phyloP scores from a whole-genome alignment of 2,888 invertebrate species.

The Lochmaea crataegi region DNA sequence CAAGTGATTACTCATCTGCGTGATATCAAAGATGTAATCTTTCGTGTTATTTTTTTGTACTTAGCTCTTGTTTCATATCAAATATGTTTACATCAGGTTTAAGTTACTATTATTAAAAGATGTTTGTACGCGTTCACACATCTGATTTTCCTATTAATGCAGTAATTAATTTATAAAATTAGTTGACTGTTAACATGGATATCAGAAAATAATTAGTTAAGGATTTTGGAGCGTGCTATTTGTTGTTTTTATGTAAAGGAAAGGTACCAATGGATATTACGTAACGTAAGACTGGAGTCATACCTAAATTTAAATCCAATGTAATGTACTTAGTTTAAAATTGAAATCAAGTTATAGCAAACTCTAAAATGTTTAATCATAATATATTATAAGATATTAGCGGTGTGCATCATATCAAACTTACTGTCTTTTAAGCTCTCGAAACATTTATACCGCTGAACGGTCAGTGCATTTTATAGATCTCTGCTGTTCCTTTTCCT shows the following conservation, averaged over 20 bases:
- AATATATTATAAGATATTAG: not conserved
- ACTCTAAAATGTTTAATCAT: not conserved
- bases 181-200: slow-evolving; percentile 18
- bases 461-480: no score
- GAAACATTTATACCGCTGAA: not conserved
- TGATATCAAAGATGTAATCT: no score
- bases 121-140: not conserved
- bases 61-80: slow-evolving; percentile 15
- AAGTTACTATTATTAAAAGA: not conserved
- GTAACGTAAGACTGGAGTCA: no score
- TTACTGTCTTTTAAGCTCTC: no score
- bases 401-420: not conserved
- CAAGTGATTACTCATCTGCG: slow-evolving; percentile 23
- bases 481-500: no score
- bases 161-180: not conserved
- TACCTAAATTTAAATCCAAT: no score
- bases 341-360: not conserved
- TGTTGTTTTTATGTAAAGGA: not conserved
- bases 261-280: no score
- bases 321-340: no score
- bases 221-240: slow-evolving; percentile 2
- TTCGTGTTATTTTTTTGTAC: slow-evolving; percentile 34
- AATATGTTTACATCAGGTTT: slow-evolving; percentile 7
- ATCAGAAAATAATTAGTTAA: not conserved
- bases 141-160: not conserved